Evolutionary conservation across 2,797 vertebrate species (phyloP), one percentile per base, ranked within the genome.

Genomic region (Syndactyla subalaris): DNA sequence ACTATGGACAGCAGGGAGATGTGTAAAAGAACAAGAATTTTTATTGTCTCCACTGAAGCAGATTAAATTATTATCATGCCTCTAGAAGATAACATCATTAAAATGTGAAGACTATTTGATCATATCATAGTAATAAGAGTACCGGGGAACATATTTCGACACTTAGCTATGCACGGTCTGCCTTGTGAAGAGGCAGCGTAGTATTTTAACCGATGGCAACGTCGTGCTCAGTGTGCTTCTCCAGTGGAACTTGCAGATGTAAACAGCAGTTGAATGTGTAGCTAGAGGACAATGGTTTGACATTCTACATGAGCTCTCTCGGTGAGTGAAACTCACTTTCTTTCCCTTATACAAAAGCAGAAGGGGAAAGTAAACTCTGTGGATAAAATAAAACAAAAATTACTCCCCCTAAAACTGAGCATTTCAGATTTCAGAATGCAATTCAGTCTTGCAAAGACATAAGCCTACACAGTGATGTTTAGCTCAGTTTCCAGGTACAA

Each of bases 1-100:
- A 87, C 41, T 79, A 79, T 29, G 67, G 93, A 57, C 88, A 94
- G 45, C 63, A 92, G 93, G 81, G 89, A 83, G 49, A 88, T 2
- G 2, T 79, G 49, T 66, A 61, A 77, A 92, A 94, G 38, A 32
- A 79, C 45, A 73, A 59, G 7, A 70, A 55, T 68, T 95, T 95
- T 87, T 92, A 87, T 94, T 90, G 51, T 77, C 83, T 94, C 68
- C 57, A 62, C 49, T 67, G 95, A 85, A 94, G 88, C 94, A 93
- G 70, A 82, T 81, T 73, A 82, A 90, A 90, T 90, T 79, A 83
- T 92, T 72, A 75, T 63, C 36, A 57, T 88, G 2, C 0, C 24
- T 74, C 34, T 61, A 92, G 89, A 93, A 95, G 61, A 76, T 51
- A 91, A 36, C 49, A 77, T 52, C 63, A 59, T 93, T 90, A 95